phyloP scores from a whole-genome alignment of 1,140 invertebrate genomes.

The Panagrolaimus sp. region DNA sequence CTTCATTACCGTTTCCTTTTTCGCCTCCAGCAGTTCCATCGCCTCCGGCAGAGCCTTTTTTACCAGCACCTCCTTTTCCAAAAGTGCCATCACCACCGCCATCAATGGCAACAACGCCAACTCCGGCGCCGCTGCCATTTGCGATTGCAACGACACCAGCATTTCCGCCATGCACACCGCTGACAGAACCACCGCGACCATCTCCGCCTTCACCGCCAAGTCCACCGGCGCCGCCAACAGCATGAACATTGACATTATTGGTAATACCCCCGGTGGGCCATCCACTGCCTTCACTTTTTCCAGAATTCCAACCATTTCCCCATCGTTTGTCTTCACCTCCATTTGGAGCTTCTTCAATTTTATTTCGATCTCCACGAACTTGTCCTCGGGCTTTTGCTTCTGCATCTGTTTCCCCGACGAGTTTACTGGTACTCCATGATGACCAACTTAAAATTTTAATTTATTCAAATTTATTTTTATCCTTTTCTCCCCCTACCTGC shows the following conservation, averaged over 20 bases:
- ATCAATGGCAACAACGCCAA: constrained; percentile 20
- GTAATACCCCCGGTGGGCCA: constrained; percentile 8
- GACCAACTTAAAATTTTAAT: constrained; percentile 26
- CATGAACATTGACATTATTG: constrained; percentile 42
- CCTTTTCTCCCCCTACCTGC: constrained; percentile 26
- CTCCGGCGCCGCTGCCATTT: constrained; percentile 19
- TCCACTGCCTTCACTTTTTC: constrained; percentile 28
- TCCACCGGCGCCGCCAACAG: constrained; percentile 30
- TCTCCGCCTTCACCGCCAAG: constrained; percentile 21
- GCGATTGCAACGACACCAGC: constrained; percentile 15
- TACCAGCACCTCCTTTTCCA: background rate
- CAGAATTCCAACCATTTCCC: constrained; percentile 14
- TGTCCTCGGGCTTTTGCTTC: constrained; percentile 18
- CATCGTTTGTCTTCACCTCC: background rate
- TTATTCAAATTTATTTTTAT: background rate
- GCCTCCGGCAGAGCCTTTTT: constrained; percentile 14
- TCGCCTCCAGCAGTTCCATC: constrained; percentile 21
- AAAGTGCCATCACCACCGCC: constrained; percentile 6
- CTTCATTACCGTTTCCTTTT: constrained; percentile 5
- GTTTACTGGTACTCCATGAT: constrained; percentile 38
- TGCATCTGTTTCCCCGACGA: constrained; percentile 17
- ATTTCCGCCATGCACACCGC: constrained; percentile 11
- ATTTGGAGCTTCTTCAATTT: constrained; percentile 13
- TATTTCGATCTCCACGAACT: constrained; percentile 23
- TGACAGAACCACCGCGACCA: background rate